Evolutionary conservation across 1,140 invertebrate genomes (phyloP), one percentile per base, ranked within the genome.

Genomic region (Dinoponera quadriceps): DNA sequence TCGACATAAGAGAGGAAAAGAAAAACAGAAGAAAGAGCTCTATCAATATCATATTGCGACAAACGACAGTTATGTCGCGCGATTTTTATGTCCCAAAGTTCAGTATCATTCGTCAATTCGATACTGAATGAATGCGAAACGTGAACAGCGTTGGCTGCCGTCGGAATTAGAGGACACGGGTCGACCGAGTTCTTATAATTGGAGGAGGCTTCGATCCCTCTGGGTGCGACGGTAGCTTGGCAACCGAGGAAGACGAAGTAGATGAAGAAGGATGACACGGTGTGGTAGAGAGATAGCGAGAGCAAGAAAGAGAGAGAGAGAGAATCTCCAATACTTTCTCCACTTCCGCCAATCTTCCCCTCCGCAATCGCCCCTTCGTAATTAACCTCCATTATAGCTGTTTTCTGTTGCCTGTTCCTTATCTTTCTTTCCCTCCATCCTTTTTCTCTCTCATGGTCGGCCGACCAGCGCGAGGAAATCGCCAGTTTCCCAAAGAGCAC

Each of bases 321-420:
- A 63, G 44, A 80, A 85, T 82, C 71, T 68, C 33, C 68, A 55
- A 85, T 90, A 66, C 82, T 88, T 75, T 77, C 38, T 85, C 68
- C 59, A 59, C 57, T 81, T 63, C 60, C 71, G 75, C 49, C 78
- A 44, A 66, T 84, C 83, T 71, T 63, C 71, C 74, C 69, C 63
- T 82, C 78, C 73, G 68, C 85, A 83, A 82, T 86, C 78, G 85
- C 71, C 85, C 87, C 83, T 86, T 86, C 85, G 85, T 91, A 92
- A 92, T 92, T 92, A 92, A 92, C 90, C 88, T 91, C 88, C 88
- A 92, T 92, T 92, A 92, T 83, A 69, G 69, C 77, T 89, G 84
- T 90, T 90, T 90, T 90, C 89, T 83, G 82, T 87, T 84, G 68
- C 75, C 68, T 77, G 54, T 29, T 66, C 73, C n/a, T 54, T 69